These are phyloP conservation scores for Hirtodrosophila histrioides DNA, from an alignment of 2,888 invertebrate species.

Conservation along the genomic window DNA sequence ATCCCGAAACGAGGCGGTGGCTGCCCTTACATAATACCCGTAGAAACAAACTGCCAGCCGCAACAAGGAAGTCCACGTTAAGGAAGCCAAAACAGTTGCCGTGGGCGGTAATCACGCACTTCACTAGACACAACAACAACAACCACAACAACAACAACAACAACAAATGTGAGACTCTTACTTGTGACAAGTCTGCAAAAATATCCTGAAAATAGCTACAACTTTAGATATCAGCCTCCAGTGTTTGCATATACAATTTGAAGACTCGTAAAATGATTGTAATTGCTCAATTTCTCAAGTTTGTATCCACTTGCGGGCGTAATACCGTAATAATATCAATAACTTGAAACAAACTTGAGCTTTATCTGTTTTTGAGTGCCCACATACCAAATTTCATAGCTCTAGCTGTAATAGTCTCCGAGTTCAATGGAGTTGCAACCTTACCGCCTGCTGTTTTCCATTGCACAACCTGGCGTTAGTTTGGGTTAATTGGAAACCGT, in stretches of 20 bases:
- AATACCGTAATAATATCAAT: too few species aligned
- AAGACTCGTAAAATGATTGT: too few species aligned
- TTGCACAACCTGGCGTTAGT: slow-evolving; percentile 6
- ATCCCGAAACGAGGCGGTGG: slow-evolving; percentile 46
- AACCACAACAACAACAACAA: slow-evolving; percentile 12
- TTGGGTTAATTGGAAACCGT: slow-evolving; percentile 2
- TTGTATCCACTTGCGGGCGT: too few species aligned
- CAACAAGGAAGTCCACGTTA: slow-evolving; percentile 34
- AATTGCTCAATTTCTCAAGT: too few species aligned
- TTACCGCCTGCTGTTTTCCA: neutral
- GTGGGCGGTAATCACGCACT: slow-evolving; percentile 35
- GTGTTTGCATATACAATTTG: too few species aligned
- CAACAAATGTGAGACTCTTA: too few species aligned
- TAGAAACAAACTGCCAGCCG: slow-evolving; percentile 28
- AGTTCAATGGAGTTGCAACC: neutral
- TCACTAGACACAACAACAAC: slow-evolving; percentile 13
- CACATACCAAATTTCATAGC: neutral
- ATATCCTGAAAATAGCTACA: too few species aligned
- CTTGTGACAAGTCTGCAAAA: too few species aligned
- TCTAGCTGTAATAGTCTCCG: neutral
- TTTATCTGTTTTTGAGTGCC: neutral
- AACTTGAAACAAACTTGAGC: neutral
- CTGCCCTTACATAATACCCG: slow-evolving; percentile 51
- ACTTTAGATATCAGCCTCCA: too few species aligned
- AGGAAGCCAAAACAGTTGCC: slow-evolving; percentile 31